Evolutionary conservation across 2,113 vertebrate species (phyloP), one percentile per base, ranked within the genome.

Genomic region (Nettapus auritus): DNA sequence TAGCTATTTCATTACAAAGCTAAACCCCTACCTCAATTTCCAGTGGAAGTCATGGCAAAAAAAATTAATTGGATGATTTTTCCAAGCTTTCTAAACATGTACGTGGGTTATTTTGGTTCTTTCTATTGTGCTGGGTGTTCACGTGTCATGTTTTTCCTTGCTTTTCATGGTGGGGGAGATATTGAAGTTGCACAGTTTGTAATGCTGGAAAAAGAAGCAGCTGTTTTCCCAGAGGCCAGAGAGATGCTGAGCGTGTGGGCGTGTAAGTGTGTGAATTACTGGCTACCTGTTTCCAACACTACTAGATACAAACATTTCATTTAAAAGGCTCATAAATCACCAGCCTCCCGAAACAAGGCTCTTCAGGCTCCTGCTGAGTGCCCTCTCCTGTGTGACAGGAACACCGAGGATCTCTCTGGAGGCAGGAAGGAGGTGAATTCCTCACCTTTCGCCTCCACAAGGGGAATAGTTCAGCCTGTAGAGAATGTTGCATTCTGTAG

Each of bases 121-220:
- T 79, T 36, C 57, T 34, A 5, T 9, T 2, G 4, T 0, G 4
- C 22, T 0, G 0, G 44, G 26, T 40, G 79, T 46, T 91, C 33
- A 9, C 0, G 8, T 5, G 0, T 15, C 11, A 17, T 22, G 29
- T 68, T 63, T 53, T n/a, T 11, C 66, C 23, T 26, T 40, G 20
- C 23, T 79, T 82, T 81, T 23, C 55, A 17, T 8, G 25, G 33
- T 25, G 23, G 28, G 16, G 36, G 46, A 15, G 53, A 48, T 3
- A 5, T 3, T 33, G 75, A 48, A 53, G 36, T 31, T 8, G 2
- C 68, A 16, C 3, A 48, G 69, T 22, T 73, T 38, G 67, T 44
- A 1, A 31, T 34, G 76, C 57, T 82, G 88, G 82, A 31, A 93
- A 62, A 2, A 12, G 79, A 44, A 40, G 88, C 75, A 94, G 90